Conservation (phyloP, 2,797 vertebrate genomes). For the Chloroceryle inda region DNA sequence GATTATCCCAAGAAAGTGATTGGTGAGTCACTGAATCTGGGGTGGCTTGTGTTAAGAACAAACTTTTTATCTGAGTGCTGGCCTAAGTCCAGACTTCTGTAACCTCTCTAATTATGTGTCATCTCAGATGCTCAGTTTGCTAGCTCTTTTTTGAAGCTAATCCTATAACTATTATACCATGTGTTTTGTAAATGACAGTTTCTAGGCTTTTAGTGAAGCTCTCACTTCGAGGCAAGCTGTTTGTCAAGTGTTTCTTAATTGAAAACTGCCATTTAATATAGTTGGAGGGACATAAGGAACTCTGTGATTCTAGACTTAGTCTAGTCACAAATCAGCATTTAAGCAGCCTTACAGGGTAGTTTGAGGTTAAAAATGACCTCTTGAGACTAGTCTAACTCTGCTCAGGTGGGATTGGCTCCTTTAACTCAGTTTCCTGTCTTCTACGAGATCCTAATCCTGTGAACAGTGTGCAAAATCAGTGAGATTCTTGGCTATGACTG, state of each 20-base stretch:
- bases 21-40: background rate
- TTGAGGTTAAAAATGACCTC: background rate
- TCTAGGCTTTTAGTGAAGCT: background rate
- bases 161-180: rapidly evolving
- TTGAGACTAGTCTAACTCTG: background rate
- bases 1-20: background rate
- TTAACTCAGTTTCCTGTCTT: background rate
- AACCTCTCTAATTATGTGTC: background rate
- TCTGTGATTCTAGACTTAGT: no score
- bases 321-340: no score
- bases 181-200: background rate
- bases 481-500: background rate
- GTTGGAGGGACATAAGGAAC: background rate
- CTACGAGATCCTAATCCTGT: background rate
- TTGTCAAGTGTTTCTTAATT: background rate
- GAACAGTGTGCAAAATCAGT: background rate
- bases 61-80: background rate
- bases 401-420: background rate
- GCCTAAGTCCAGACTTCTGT: background rate
- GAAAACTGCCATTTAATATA: background rate
- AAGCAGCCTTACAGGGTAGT: no score
- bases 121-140: background rate
- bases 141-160: background rate
- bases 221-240: background rate
- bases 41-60: background rate